Conservation (phyloP, 2,797 vertebrate species). For the Masticophis lateralis region DNA sequence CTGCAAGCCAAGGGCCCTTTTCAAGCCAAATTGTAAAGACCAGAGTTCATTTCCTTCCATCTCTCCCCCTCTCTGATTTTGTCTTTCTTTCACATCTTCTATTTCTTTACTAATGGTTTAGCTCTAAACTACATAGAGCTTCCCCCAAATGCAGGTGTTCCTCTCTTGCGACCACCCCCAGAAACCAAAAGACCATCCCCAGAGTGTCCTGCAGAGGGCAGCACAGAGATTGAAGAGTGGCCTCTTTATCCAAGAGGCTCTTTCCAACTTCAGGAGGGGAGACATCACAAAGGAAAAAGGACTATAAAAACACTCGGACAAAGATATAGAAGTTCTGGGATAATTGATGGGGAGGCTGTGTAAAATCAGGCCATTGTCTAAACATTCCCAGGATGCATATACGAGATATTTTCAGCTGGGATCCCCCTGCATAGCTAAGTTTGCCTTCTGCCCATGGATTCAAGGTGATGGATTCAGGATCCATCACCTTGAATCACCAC, state of each 20-base stretch:
- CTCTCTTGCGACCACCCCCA: background rate
- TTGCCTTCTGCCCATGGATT: background rate
- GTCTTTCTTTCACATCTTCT: background rate
- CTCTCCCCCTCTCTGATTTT: background rate
- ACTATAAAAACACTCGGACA: background rate
- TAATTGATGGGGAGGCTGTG: background rate
- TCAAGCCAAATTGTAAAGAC: no score
- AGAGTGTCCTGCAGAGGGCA: constrained; percentile 7
- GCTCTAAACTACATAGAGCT: no score
- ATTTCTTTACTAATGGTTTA: constrained; percentile 38
- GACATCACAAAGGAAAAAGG: background rate
- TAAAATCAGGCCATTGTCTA: background rate
- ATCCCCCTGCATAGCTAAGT: background rate
- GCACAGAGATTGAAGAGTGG: background rate
- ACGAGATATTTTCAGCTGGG: background rate
- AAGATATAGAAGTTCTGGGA: background rate
- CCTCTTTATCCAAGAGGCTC: background rate
- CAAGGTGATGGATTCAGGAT: no score
- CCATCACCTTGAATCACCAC: no score
- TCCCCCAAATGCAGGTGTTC: background rate
- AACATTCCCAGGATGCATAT: background rate
- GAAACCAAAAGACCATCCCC: background rate
- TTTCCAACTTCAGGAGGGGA: background rate
- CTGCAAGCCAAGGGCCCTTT: no score
- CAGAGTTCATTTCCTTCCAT: background rate